Percentiles rank a stretch among this genome's conserved stretches.
phyloP scores from a whole-genome alignment of 2,888 invertebrate genomes.

The Hymenopus coronatus region DNA sequence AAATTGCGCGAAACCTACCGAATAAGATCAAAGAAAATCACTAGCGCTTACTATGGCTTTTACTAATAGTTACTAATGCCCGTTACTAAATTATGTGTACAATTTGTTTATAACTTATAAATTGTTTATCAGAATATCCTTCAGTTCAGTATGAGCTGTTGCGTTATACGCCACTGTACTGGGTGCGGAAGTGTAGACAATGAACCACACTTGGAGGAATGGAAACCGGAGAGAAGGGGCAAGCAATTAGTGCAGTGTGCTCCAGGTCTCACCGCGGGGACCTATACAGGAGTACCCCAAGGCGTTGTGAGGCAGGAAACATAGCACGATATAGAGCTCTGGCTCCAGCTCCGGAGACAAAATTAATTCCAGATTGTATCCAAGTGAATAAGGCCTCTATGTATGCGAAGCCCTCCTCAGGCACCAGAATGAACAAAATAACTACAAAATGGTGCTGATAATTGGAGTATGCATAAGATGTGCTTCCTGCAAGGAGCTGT shows the following conservation, averaged over 20 bases:
- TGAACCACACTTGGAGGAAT: background rate
- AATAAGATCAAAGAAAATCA: no score
- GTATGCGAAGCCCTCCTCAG: background rate
- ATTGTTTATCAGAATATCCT: no score
- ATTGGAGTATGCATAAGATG: background rate
- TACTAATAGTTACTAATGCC: no score
- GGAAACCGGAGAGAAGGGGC: background rate
- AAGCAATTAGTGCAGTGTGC: background rate
- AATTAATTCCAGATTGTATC: background rate
- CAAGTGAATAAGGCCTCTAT: background rate
- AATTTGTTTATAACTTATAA: no score
- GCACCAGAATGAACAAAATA: background rate
- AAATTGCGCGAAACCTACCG: no score
- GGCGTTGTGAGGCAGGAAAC: background rate
- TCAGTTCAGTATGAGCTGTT: no score
- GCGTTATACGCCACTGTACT: background rate
- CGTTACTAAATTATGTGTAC: no score
- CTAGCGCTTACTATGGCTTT: no score
- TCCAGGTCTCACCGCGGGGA: background rate
- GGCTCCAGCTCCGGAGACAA: background rate
- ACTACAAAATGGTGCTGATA: background rate
- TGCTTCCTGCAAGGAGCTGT: background rate
- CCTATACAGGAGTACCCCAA: background rate
- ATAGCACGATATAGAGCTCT: background rate
- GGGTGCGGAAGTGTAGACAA: background rate